Evolutionary conservation across 2,113 vertebrate species (phyloP).

Genomic region (Hydropotes inermis): DNA sequence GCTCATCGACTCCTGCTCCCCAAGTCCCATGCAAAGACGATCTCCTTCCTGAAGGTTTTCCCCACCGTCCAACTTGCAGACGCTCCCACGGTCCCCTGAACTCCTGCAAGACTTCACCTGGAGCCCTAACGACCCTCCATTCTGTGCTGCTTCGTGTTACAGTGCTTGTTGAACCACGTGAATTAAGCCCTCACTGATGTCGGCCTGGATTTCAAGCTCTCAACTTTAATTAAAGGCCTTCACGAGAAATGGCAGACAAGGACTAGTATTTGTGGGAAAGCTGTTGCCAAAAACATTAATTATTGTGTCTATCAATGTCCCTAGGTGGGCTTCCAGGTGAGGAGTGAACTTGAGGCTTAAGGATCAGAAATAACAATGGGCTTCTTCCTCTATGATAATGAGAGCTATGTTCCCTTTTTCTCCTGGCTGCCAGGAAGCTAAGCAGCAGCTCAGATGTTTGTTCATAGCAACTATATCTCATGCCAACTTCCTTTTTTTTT

Average conservation of each 20-base stretch:
- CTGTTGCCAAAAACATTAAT: constrained; percentile 39
- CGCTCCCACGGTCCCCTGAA: accelerated
- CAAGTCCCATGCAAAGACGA: background rate
- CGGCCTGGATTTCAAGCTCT: constrained; percentile 35
- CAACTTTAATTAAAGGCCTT: constrained; percentile 59
- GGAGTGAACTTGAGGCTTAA: constrained; percentile 8
- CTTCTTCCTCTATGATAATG: constrained; percentile 17
- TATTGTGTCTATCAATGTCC: constrained; percentile 38
- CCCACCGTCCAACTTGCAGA: background rate
- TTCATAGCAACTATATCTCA: background rate
- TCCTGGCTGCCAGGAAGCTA: constrained; percentile 25
- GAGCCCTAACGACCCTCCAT: background rate
- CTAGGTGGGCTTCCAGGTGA: constrained; percentile 50
- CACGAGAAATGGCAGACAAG: constrained; percentile 46
- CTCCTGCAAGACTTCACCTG: background rate
- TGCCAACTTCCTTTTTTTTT: background rate
- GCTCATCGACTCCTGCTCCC: background rate
- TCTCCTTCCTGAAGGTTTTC: background rate
- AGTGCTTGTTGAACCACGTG: background rate
- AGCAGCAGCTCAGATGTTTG: background rate
- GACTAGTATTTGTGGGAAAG: constrained; percentile 50
- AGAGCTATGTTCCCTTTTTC: constrained; percentile 27
- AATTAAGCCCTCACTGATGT: background rate
- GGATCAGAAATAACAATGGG: background rate
- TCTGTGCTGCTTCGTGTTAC: background rate